Evolutionary conservation across 2,888 invertebrate genomes (phyloP).

Genomic region (Cataglyphis cursor): DNA sequence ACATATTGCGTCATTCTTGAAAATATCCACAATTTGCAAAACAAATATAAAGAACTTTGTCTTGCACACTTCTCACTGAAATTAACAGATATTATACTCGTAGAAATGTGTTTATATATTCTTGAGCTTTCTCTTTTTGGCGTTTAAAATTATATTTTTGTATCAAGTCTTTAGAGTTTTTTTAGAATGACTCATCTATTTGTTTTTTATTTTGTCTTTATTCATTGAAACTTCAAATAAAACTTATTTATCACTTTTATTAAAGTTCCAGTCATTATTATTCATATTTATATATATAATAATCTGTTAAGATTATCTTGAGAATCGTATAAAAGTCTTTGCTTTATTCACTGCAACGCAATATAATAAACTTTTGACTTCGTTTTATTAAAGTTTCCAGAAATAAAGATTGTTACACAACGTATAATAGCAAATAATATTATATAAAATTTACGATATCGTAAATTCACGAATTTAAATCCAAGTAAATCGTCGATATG

Average conservation of each 20-base stretch:
- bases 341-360: neutral
- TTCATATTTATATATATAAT: neutral
- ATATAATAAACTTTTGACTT: conserved; percentile 5
- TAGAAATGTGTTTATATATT: neutral
- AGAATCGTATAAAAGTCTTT: neutral
- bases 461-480: neutral
- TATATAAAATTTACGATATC: neutral
- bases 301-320: neutral
- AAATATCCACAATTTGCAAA: conserved; percentile 6
- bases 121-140: neutral
- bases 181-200: neutral
- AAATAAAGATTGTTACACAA: neutral
- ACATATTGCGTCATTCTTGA: neutral
- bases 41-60: neutral
- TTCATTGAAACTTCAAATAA: neutral
- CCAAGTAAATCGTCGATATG: neutral
- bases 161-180: neutral
- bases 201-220: neutral
- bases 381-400: conserved; percentile 3
- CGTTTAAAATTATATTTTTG: conserved; percentile 4
- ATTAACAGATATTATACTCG: neutral
- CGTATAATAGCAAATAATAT: neutral
- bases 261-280: neutral
- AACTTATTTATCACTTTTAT: neutral
- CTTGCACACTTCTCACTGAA: neutral